Conservation (phyloP, 92 coral and sea anemone genomes). For the Zoanthus sociatus region DNA sequence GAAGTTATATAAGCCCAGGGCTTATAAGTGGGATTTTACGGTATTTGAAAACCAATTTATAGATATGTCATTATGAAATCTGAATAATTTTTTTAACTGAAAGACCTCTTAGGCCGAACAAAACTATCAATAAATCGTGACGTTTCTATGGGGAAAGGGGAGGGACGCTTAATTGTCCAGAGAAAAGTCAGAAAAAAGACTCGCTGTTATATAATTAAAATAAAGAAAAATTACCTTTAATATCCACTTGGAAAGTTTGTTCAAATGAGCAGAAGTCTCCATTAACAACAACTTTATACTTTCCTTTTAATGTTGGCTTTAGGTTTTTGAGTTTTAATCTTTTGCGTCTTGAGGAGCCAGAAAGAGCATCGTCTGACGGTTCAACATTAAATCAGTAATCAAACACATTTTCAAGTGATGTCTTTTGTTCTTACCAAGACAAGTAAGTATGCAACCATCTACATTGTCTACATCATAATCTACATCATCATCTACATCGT, state of each 20-base stretch:
- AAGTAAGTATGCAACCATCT: not conserved
- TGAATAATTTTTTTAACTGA: no score
- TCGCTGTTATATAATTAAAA: no score
- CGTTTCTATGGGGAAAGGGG: no score
- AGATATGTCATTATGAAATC: no score
- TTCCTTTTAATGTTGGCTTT: conserved; percentile 68
- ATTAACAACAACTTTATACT: conserved; percentile 74
- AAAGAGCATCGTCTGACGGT: conserved; percentile 45
- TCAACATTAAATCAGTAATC: not conserved
- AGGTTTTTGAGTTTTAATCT: conserved; percentile 82
- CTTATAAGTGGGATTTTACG: no score
- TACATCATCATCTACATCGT: not conserved
- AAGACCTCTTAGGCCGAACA: no score
- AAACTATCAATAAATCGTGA: no score
- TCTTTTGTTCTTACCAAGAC: no score
- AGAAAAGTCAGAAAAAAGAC: no score
- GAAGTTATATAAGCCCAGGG: no score
- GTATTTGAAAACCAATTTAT: no score
- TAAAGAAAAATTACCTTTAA: conserved; percentile 64
- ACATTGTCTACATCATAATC: not conserved
- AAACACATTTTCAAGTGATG: not conserved
- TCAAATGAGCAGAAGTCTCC: conserved; percentile 87
- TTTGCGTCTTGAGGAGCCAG: conserved; percentile 68
- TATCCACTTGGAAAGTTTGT: conserved; percentile 68
- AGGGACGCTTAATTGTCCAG: no score